Base-by-base conservation (phyloP, 2,113 vertebrate species). In the Falco punctatus region DNA sequence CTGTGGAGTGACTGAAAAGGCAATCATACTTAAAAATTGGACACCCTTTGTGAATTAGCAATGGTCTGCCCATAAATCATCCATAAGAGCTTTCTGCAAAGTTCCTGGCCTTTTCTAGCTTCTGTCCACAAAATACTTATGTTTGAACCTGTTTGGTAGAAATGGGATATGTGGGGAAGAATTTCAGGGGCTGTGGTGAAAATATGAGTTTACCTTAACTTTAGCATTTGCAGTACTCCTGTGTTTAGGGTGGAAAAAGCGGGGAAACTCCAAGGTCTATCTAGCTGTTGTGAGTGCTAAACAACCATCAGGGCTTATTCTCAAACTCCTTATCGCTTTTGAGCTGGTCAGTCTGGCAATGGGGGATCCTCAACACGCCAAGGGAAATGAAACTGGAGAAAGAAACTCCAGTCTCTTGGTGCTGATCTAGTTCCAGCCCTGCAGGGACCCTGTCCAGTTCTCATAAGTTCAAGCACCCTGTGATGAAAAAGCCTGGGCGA, bases 1-100 rank as follows among this genome's bases (percentile, higher is more conserved):
- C 16, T 32, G 64, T 91, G 78, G 67, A 88, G 52, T 73, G 55
- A 92, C 89, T 81, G 87, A 94, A 89, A 91, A 95, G 67, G 86
- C 75, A 88, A 77, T 91, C 79, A 73, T 44, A 88, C 32, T 83
- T 93, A 79, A 85, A 91, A 92, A 86, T 58, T 40, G 77, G 51
- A 62, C 62, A 48, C 5, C n/a, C 81, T 82, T 51, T 64, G 81
- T 90, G 77, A 92, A 82, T 95, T 92, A 95, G 38, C 71, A 66
- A 32, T 83, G 54, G 32, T 70, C 87, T 88, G 42, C 23, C 66
- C 51, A 42, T 91, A 92, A 95, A 87, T 92, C 81, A 87, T 72
- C 62, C 13, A 2, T 20, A 38, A 1, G 4, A 87, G 55, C 55
- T 88, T 90, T 94, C 75, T 90, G 57, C 21, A 28, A 66, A 74